These are phyloP conservation scores for Zaprionus taronus DNA, from an alignment of 1,140 invertebrate genomes.

Conservation along the genomic window DNA sequence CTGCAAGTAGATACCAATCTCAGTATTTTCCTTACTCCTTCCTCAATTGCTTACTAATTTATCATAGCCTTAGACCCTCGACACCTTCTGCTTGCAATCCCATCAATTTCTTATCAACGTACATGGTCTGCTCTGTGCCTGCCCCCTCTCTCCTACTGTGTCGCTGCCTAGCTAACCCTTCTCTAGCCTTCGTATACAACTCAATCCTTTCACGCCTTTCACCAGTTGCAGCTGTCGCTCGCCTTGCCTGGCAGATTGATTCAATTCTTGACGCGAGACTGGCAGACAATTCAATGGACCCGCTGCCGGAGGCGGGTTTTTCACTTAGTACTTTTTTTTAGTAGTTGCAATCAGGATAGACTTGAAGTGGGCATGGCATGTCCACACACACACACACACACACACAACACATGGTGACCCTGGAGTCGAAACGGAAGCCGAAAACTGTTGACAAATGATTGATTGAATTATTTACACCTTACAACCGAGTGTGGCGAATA, in stretches of 20 bases:
- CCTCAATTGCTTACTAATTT: constrained; percentile 32
- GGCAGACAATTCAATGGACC: constrained; percentile 60
- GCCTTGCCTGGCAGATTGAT: constrained; percentile 60
- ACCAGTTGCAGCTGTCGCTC: constrained; percentile 58
- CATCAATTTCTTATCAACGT: constrained; percentile 58
- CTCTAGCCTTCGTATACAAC: constrained; percentile 25
- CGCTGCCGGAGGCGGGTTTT: constrained; percentile 42
- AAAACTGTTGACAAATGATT: constrained; percentile 82
- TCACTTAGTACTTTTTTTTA: constrained; percentile 10
- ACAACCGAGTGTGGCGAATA: constrained; percentile 63
- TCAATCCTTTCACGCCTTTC: constrained; percentile 80
- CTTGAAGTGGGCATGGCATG: constrained; percentile 17
- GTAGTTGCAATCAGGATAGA: constrained; percentile 53
- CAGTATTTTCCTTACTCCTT: neutral
- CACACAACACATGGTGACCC: constrained; percentile 52
- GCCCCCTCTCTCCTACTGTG: neutral
- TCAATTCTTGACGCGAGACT: constrained; percentile 43
- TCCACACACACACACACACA: neutral
- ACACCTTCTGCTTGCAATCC: constrained; percentile 4
- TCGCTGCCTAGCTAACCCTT: neutral
- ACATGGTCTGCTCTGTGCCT: constrained; percentile 5
- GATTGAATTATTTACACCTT: constrained; percentile 83
- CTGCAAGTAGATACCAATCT: neutral
- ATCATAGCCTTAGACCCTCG: constrained; percentile 36
- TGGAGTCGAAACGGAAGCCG: constrained; percentile 73